Conservation (phyloP, 2,113 vertebrate genomes). For the Crotalus horridus region DNA sequence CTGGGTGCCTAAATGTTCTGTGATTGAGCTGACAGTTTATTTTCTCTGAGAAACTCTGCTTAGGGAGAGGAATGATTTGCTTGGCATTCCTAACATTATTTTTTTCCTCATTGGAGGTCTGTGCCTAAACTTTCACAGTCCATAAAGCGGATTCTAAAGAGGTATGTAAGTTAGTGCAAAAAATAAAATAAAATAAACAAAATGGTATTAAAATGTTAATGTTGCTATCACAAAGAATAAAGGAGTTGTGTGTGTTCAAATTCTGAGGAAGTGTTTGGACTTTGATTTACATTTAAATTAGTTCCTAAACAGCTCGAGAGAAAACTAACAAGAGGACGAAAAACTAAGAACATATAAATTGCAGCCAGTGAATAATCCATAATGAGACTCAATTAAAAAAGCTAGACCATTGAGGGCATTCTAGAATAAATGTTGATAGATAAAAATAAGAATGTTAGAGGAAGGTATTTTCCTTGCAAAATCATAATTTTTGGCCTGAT, state of each 20-base stretch:
- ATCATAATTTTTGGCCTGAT: neutral
- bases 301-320: conserved; percentile 14
- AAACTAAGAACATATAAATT: neutral
- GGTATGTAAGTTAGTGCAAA: conserved; percentile 25
- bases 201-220: conserved; percentile 56
- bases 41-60: neutral
- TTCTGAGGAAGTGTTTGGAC: conserved; percentile 39
- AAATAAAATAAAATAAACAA: conserved; percentile 8
- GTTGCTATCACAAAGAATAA: neutral
- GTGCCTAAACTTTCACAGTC: neutral
- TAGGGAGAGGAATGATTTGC: neutral
- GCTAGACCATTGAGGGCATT: neutral
- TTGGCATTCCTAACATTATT: neutral
- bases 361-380: conserved; percentile 3
- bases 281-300: conserved; percentile 55
- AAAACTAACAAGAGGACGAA: neutral
- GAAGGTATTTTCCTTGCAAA: neutral
- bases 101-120: neutral
- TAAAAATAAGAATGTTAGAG: neutral
- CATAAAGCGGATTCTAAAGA: conserved; percentile 38
- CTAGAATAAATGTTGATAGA: neutral
- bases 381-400: neutral
- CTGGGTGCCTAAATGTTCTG: neutral
- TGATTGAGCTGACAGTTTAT: neutral
- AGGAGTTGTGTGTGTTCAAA: conserved; percentile 35